Conservation (phyloP, 2,888 invertebrate genomes). For the Girardia tigrina region DNA sequence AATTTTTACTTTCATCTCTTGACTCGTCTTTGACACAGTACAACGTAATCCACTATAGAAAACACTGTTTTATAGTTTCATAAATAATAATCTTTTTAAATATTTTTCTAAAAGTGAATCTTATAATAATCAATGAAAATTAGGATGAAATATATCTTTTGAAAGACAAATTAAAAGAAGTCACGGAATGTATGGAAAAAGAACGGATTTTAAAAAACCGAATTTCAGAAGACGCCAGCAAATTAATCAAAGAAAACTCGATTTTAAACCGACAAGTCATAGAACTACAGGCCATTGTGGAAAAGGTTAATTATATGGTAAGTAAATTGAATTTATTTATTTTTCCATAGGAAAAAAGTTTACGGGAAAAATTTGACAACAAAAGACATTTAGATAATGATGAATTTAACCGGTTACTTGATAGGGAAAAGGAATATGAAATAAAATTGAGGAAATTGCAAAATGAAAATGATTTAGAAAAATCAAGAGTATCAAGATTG, state of each 20-base stretch:
- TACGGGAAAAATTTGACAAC: constrained; percentile 6
- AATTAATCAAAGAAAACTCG: constrained; percentile 9
- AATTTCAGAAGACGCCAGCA: neutral
- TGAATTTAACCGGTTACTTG: neutral
- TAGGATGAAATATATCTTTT: neutral
- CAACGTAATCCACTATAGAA: no score
- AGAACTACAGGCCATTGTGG: neutral
- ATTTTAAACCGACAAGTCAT: neutral
- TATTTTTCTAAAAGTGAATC: no score
- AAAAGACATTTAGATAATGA: neutral
- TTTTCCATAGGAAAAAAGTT: neutral
- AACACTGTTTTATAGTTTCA: no score
- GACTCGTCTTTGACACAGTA: no score
- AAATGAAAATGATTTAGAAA: neutral
- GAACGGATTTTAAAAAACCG: neutral
- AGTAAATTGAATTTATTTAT: neutral
- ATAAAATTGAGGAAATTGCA: neutral
- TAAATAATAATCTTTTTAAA: no score
- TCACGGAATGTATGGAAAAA: neutral
- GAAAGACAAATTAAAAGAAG: neutral
- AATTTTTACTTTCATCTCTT: no score
- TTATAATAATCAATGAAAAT: neutral
- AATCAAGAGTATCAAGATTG: neutral
- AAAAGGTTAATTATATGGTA: neutral
- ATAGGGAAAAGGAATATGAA: neutral